Evolutionary conservation across 2,113 vertebrate genomes (phyloP).

Genomic region (Paracanthobrama guichenoti): DNA sequence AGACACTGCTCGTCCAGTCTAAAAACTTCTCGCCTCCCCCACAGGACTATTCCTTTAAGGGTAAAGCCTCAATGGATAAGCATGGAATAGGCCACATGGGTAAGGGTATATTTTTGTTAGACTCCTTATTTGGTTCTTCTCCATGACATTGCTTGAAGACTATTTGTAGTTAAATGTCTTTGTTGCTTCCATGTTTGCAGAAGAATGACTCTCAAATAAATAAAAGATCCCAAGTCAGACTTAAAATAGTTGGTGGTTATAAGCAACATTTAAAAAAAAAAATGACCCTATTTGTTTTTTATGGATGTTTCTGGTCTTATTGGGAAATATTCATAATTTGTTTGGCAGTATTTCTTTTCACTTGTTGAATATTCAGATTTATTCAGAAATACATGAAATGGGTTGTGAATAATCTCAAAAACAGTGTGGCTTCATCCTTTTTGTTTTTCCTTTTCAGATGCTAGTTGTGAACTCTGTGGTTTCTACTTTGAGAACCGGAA

Average conservation of each 20-base stretch:
- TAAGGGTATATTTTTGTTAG: conserved; percentile 67
- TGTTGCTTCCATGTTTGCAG: not conserved
- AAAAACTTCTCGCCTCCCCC: conserved; percentile 79
- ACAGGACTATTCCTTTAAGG: conserved; percentile 85
- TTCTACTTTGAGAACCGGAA: conserved; percentile 97
- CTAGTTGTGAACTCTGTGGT: conserved; percentile 93
- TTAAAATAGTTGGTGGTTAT: not conserved
- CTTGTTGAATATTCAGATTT: not conserved
- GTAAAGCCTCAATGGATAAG: conserved; percentile 84
- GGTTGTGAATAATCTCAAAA: not conserved
- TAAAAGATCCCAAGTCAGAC: not conserved
- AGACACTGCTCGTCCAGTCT: conserved; percentile 58
- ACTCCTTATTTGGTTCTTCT: not conserved
- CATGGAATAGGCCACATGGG: conserved; percentile 76
- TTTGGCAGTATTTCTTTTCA: not conserved
- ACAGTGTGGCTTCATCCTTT: not conserved
- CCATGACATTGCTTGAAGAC: not conserved
- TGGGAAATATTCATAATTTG: not conserved
- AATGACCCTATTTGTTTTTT: not conserved
- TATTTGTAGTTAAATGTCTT: not conserved
- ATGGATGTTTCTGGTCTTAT: not conserved
- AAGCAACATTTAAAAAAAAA: not conserved
- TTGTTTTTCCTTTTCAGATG: conserved; percentile 70
- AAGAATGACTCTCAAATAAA: conserved; percentile 4
- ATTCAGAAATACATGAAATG: too few relatives aligned